Base-by-base conservation (phyloP, 1,140 invertebrate genomes). In the Capitella teleta region DNA sequence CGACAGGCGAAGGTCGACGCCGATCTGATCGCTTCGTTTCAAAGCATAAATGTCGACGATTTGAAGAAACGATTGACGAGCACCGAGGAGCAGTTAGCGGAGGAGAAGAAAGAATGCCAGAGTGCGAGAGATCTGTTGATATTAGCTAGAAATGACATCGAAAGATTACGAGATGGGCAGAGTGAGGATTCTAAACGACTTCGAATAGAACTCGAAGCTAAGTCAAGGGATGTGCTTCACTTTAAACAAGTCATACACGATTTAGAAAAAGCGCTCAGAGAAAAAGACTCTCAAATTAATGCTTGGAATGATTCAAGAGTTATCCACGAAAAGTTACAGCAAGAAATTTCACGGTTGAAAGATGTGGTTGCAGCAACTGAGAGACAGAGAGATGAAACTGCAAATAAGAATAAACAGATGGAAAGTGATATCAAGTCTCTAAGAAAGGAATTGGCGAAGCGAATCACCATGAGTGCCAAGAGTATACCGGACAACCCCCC, bases 41-140 rank as follows among this genome's bases (percentile, higher is more conserved):
- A n/a, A n/a, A n/a, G n/a, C n/a, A n/a, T 46, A 18, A 51, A 49
- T 28, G 62, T 66, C 14, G 57, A 56, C 6, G 59, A 67, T 14
- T 62, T 56, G 56, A 55, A 55, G 21, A 48, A 55, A 25, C 58
- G 52, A 46, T 28, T 66, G 10, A 23, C 55, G 26, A 54, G 52
- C 6, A 23, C 37, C 16, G 66, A 66, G 36, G 58, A 57, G 42
- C 47, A 53, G 16, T 36, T 68, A 23, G 37, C 54, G 19, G 66
- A 66, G 43, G 66, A 66, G 47, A 62, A 62, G 51, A 41, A 44
- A 2, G 66, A 70, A 49, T 59, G 59, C 43, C 63, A 67, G 45
- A 59, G 65, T 45, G 44, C 66, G 18, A 53, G 66, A 41, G 67
- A 70, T 36, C 48, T 68, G 40, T 55, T 70, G 24, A 68, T 68